Conservation (phyloP, 2,888 invertebrate species). For the Tridacna gigas region DNA sequence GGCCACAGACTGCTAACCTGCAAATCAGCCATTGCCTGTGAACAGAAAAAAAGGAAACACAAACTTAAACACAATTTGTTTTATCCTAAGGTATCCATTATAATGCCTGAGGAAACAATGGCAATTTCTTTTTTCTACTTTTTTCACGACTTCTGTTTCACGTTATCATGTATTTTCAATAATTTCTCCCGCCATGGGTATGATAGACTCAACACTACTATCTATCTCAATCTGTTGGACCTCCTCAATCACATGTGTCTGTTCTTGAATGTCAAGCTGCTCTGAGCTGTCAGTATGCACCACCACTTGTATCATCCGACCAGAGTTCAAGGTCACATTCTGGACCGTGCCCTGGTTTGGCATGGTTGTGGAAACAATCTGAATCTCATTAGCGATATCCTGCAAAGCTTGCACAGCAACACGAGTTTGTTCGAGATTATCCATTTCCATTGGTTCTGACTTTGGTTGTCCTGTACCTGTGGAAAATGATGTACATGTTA, state of each 20-base stretch:
- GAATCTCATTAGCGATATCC: constrained; percentile 62
- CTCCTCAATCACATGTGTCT: constrained; percentile 48
- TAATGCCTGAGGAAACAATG: too few species aligned
- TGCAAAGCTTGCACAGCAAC: constrained; percentile 64
- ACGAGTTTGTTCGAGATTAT: constrained; percentile 60
- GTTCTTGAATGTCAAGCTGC: constrained; percentile 18
- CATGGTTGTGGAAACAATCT: constrained; percentile 37
- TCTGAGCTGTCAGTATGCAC: constrained; percentile 15
- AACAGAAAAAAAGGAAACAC: too few species aligned
- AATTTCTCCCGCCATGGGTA: constrained; percentile 55
- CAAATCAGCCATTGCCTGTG: too few species aligned
- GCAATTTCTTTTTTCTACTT: not conserved
- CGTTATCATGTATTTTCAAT: constrained; percentile 50
- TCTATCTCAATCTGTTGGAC: constrained; percentile 64
- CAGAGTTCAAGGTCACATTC: constrained; percentile 61
- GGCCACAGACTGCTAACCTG: too few species aligned
- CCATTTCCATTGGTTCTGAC: constrained; percentile 30
- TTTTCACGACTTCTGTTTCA: not conserved
- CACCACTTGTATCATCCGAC: constrained; percentile 58
- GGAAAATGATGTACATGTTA: not conserved
- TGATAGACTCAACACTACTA: constrained; percentile 61
- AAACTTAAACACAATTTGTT: too few species aligned
- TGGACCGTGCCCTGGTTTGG: constrained; percentile 51
- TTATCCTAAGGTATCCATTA: too few species aligned
- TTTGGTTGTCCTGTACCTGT: constrained; percentile 19